Evolutionary conservation across 2,797 vertebrate species (phyloP), one percentile per base, ranked within the genome.

Genomic region (Galagoides demidoff): DNA sequence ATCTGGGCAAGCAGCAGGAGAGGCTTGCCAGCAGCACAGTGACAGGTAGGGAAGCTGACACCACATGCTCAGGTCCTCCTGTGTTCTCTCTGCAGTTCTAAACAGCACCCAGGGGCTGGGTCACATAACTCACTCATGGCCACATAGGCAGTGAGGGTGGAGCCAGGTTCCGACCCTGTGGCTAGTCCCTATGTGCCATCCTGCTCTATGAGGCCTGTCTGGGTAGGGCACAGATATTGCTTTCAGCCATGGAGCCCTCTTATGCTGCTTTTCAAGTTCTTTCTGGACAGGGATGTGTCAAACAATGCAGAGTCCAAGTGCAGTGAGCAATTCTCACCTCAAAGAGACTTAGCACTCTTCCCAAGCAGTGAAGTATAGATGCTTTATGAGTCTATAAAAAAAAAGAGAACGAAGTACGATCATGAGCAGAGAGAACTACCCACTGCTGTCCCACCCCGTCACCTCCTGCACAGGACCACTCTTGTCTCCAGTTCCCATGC

Each of bases 261-360:
- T 45, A 27, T 74, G 29, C 9, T 14, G 59, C n/a, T 83, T 77
- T 55, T 82, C 13, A 7, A 9, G 22, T 27, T 34, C 17, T 57
- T 74, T 22, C 76, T 77, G 55, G 77, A 89, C 52, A 43, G 13
- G 8, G 39, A 61, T 1, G 6, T 0, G 0, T 4, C 8, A 27
- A 82, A 14, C 10, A 27, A 22, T 29, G 5, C 82, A 43, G 61
- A 74, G 43, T 8, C 70, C 59, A 5, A 8, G n/a, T 7, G 20
- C 34, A 77, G 61, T 1, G 7, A 49, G 16, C 13, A 63, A 37
- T 3, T 22, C 0, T 99, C 98, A 99, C 99, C 94, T 99, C 99
- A 97, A 99, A 99, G 61, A 99, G 98, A 97, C 99, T 99, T 92
- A 99, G 98, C 93, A 99, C 99, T 98, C 99, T 99, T 63, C 99